Percentiles rank a stretch among this genome's conserved stretches.
Conservation (phyloP, 2,797 vertebrate genomes). For the Poeciliopsis paucimaculata region DNA sequence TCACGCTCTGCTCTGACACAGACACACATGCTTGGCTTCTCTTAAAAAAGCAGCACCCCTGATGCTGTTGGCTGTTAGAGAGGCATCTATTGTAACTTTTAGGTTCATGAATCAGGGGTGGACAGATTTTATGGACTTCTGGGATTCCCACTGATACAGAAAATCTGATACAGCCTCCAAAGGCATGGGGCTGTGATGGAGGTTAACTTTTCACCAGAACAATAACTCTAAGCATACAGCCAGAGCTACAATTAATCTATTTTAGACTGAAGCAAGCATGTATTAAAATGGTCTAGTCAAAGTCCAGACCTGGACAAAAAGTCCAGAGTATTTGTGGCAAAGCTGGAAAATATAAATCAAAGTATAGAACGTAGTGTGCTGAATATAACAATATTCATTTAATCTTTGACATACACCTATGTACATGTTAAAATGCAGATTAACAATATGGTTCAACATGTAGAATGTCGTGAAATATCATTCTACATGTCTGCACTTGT, state of each 20-base stretch:
- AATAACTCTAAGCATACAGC: too few species aligned
- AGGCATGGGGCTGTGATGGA: not conserved
- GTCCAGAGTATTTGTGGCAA: not conserved
- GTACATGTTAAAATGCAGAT: not conserved
- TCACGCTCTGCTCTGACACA: not conserved
- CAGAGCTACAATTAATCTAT: too few species aligned
- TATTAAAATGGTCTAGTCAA: not conserved
- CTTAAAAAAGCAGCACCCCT: not conserved
- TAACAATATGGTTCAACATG: not conserved
- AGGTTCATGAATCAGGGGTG: not conserved
- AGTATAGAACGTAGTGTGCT: not conserved
- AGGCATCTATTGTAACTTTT: not conserved
- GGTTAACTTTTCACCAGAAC: not conserved
- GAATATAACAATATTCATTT: not conserved
- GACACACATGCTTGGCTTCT: not conserved
- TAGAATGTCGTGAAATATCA: not conserved
- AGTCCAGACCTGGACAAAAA: not conserved
- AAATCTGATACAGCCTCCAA: not conserved
- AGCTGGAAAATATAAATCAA: not conserved
- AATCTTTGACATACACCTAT: not conserved
- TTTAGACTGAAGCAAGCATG: too few species aligned
- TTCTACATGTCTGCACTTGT: not conserved
- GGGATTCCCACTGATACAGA: too few species aligned
- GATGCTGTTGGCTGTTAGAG: not conserved
- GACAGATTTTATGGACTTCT: too few species aligned